phyloP scores from a whole-genome alignment of 2,888 invertebrate genomes.

The Lasioglossum marginatum region DNA sequence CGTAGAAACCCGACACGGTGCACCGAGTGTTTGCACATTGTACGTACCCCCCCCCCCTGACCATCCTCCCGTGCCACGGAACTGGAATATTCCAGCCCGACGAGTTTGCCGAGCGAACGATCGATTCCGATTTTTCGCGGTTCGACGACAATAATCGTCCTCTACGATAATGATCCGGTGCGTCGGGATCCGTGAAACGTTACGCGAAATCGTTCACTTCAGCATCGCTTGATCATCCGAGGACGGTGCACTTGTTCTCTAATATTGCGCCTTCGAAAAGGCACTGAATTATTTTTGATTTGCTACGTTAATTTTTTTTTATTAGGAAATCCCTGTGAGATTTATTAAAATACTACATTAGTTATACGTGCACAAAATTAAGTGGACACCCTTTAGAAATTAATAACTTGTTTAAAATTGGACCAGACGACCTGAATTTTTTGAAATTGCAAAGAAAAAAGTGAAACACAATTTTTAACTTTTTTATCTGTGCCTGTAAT shows the following conservation, averaged over 20 bases:
- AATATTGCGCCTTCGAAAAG: neutral
- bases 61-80: slow-evolving; percentile 41
- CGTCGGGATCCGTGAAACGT: neutral
- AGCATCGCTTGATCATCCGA: neutral
- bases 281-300: too few species aligned
- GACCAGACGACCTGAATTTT: too few species aligned
- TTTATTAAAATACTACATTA: too few species aligned
- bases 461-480: too few species aligned
- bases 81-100: slow-evolving; percentile 51
- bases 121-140: slow-evolving; percentile 32
- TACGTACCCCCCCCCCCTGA: slow-evolving; percentile 43
- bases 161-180: neutral
- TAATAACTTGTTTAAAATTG: too few species aligned
- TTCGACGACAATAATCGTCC: neutral
- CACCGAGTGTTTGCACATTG: slow-evolving; percentile 57
- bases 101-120: slow-evolving; percentile 34
- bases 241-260: neutral
- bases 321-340: too few species aligned
- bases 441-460: too few species aligned
- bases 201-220: neutral
- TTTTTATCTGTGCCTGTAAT: too few species aligned
- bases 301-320: too few species aligned
- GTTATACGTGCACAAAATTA: too few species aligned
- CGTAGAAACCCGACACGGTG: slow-evolving; percentile 48
- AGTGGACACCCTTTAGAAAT: too few species aligned